phyloP scores from a whole-genome alignment of 1,140 invertebrate genomes.

The Drosophila tsacasi region DNA sequence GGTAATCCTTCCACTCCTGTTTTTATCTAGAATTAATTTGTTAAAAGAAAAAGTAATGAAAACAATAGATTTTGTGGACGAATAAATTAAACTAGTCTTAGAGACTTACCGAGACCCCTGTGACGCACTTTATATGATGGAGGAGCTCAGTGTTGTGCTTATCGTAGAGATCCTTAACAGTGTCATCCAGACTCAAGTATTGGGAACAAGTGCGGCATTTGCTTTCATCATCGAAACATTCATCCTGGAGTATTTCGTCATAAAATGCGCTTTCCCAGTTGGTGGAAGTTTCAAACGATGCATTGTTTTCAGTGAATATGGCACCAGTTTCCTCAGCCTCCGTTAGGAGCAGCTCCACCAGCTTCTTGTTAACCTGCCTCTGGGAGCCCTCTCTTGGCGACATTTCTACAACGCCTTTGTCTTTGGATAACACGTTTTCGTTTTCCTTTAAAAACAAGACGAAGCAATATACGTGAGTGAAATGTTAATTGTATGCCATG shows the following conservation, averaged over 20 bases:
- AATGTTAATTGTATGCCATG: constrained; percentile 10
- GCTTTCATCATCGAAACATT: neutral
- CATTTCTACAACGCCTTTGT: constrained; percentile 6
- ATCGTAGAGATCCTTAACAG: constrained; percentile 43
- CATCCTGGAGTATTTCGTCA: neutral
- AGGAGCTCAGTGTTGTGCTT: constrained; percentile 42
- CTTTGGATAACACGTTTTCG: neutral
- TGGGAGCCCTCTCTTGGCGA: neutral
- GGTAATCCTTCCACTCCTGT: constrained; percentile 19
- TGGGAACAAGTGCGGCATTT: constrained; percentile 55
- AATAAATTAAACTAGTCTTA: neutral
- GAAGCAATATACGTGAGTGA: neutral
- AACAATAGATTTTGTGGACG: neutral
- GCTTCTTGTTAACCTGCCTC: constrained; percentile 15
- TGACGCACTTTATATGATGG: constrained; percentile 51
- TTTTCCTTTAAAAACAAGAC: neutral
- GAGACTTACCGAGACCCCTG: constrained; percentile 52
- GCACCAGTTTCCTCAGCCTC: constrained; percentile 8
- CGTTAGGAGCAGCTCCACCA: constrained; percentile 8
- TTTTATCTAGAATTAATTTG: constrained; percentile 29
- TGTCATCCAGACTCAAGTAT: constrained; percentile 16
- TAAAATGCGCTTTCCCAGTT: constrained; percentile 15
- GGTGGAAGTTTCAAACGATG: constrained; percentile 5
- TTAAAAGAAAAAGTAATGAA: neutral
- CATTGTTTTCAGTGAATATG: constrained; percentile 8